A percentile compares a stretch with the other conserved stretches of the same genome.
These are phyloP conservation scores for Bufo gargarizans DNA, from an alignment of 2,113 vertebrate species.

Conservation along the genomic window DNA sequence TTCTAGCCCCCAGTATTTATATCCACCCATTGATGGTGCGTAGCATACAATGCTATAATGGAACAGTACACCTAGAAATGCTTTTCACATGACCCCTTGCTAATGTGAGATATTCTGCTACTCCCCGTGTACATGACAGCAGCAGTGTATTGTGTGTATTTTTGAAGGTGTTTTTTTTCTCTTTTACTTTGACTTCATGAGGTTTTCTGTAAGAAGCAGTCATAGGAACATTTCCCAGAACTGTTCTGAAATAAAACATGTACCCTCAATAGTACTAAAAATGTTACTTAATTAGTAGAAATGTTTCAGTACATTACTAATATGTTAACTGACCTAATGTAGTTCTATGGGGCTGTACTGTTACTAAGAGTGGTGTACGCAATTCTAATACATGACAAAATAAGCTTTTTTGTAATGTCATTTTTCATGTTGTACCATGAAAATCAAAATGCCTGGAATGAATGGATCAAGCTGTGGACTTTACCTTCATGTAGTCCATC, in stretches of 20 bases:
- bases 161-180: neutral
- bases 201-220: neutral
- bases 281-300: neutral
- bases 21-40: too few relatives aligned
- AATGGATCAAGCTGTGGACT: neutral
- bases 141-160: neutral
- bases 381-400: neutral
- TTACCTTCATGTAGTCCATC: neutral
- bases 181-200: neutral
- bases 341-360: neutral
- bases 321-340: neutral
- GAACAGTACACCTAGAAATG: neutral
- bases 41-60: neutral
- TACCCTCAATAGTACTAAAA: neutral
- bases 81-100: neutral
- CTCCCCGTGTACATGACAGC: neutral
- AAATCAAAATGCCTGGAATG: neutral
- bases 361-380: neutral
- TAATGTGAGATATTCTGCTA: neutral
- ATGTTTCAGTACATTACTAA: neutral
- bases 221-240: neutral
- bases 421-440: neutral
- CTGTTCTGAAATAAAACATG: neutral
- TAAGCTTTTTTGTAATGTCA: neutral
- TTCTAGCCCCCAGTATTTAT: too few relatives aligned